Evolutionary conservation across 2,888 invertebrate species (phyloP).

Genomic region (Drosophila atripex): DNA sequence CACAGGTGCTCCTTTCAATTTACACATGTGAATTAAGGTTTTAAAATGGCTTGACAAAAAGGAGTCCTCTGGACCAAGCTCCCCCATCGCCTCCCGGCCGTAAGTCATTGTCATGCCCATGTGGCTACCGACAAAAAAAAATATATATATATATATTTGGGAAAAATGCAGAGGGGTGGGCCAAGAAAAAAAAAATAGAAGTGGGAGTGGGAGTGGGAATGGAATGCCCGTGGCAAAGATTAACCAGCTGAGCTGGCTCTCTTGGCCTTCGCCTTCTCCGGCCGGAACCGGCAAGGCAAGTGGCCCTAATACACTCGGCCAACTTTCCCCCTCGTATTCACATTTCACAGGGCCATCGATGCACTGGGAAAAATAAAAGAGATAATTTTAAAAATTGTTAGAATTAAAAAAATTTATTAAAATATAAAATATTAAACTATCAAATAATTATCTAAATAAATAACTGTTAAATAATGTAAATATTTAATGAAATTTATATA

Average conservation of each 20-base stretch:
- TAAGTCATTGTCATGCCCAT: constrained; percentile 81
- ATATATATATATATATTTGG: not conserved
- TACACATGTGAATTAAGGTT: constrained; percentile 77
- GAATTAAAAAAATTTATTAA: too few species aligned
- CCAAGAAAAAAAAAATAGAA: not conserved
- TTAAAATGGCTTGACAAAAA: constrained; percentile 79
- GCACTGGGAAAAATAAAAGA: not conserved
- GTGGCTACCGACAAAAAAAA: constrained; percentile 49
- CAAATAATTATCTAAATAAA: too few species aligned
- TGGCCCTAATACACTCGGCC: constrained; percentile 27
- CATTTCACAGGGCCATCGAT: not conserved
- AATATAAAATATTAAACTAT: too few species aligned
- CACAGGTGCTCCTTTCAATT: constrained; percentile 81
- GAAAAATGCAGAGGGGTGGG: not conserved
- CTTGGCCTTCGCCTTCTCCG: constrained; percentile 15
- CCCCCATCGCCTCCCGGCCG: constrained; percentile 21
- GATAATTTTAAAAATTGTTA: too few species aligned
- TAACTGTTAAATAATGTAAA: too few species aligned
- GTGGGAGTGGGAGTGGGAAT: not conserved
- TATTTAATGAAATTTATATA: too few species aligned
- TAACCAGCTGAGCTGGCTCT: constrained; percentile 67
- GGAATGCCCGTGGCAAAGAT: constrained; percentile 58
- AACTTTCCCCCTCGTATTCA: not conserved
- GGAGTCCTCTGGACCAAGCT: constrained; percentile 8
- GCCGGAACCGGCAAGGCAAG: constrained; percentile 14